Evolutionary conservation across 2,797 vertebrate species (phyloP), one percentile per base, ranked within the genome.

Genomic region (Oryzias dopingdopingensis): DNA sequence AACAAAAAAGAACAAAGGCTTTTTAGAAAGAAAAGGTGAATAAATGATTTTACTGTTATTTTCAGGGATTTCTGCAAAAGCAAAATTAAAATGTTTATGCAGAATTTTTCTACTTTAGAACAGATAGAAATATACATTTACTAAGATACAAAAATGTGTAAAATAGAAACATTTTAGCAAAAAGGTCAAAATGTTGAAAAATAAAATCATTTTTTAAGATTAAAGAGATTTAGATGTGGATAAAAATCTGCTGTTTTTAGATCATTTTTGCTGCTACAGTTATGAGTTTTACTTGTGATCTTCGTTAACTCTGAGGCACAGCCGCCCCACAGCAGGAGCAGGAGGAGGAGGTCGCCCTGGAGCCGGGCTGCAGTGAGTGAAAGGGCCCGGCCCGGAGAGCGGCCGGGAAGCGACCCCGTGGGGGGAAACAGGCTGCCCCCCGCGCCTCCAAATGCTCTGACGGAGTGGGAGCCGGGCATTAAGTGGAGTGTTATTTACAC

Each of bases 401-500:
- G 56, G 69, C 57, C 49, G 62, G 62, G 76, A 65, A 22, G 55
- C 67, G 74, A 66, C 18, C 50, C 67, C 15, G 66, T 45, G 62
- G 43, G 74, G 67, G 62, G 56, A 60, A 66, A 70, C 32, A 74
- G 26, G 63, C 74, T 69, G 73, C 70, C 76, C 78, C 80, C 77
- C 67, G 81, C 84, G 86, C 88, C 90, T 90, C 85, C 80, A 81
- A 80, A 88, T 79, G 82, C 84, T 81, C 68, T 48, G 72, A 46
- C 77, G 65, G 88, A 80, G 80, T 64, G 65, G 70, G 80, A 88
- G 80, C 84, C 84, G 80, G 81, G 85, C 88, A 91, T 92, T 93
- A 92, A 86, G 81, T 87, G 78, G 60, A 65, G 76, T 90, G 84
- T 79, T 90, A 91, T 90, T 91, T 91, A 91, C 91, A 92, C 91